Percentiles rank a stretch among this genome's conserved stretches.
Conservation (phyloP, 2,888 invertebrate genomes). For the Dolichopus griseipennis region DNA sequence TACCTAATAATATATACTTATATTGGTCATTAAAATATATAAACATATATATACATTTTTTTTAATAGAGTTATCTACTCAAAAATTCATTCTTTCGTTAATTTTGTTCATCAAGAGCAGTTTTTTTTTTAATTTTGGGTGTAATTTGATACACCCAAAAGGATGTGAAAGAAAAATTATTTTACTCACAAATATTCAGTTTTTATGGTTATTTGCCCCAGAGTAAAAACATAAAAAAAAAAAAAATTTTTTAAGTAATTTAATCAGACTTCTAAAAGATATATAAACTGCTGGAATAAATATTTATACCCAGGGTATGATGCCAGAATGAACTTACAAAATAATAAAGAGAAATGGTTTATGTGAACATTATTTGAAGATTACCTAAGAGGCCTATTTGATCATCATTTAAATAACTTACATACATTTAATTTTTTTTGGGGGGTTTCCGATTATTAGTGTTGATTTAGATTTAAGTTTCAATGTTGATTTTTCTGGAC, state of each 20-base stretch:
- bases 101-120: neutral
- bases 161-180: neutral
- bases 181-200: neutral
- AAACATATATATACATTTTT: neutral
- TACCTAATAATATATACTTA: too few species aligned
- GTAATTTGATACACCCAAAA: conserved; percentile 6
- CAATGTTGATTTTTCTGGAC: too few species aligned
- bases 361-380: neutral
- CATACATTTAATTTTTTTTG: too few species aligned
- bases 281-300: neutral
- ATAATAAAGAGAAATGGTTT: neutral
- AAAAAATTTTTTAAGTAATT: neutral
- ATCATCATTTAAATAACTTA: too few species aligned
- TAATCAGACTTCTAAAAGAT: conserved; percentile 1
- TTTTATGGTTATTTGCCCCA: neutral
- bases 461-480: too few species aligned
- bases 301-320: neutral
- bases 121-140: neutral
- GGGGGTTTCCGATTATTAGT: too few species aligned
- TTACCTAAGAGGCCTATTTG: too few species aligned
- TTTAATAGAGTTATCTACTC: neutral
- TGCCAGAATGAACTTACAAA: neutral
- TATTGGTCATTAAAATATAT: too few species aligned
- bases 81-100: conserved; percentile 1
- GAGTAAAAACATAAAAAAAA: too few species aligned